Conservation (phyloP, 2,888 invertebrate genomes). For the Volucella zonaria region DNA sequence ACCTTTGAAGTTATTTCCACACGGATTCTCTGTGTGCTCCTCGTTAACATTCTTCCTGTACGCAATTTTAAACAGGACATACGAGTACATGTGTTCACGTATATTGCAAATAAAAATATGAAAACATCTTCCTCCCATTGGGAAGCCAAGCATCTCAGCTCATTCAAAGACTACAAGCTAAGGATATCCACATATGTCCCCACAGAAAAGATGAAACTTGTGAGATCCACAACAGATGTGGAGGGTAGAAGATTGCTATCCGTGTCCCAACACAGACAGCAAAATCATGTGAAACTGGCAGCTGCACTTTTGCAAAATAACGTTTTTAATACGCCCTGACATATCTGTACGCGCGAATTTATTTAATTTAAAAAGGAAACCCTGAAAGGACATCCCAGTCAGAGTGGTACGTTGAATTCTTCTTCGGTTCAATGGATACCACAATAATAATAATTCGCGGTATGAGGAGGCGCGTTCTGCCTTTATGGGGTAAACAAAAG, state of each 20-base stretch:
- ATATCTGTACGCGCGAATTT: conserved; percentile 29
- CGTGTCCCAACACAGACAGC: neutral
- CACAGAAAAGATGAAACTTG: conserved; percentile 12
- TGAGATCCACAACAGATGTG: conserved; percentile 39
- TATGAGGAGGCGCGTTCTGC: conserved; percentile 5
- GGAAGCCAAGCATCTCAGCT: too few relatives aligned
- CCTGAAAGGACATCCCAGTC: conserved; percentile 9
- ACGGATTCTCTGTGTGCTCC: neutral
- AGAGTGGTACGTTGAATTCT: neutral
- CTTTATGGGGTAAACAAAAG: conserved; percentile 34
- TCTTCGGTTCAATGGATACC: neutral
- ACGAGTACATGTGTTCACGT: too few relatives aligned
- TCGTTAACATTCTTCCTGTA: neutral
- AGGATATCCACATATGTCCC: neutral
- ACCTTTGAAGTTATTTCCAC: conserved; percentile 24
- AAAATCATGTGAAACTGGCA: conserved; percentile 27
- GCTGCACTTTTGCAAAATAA: conserved; percentile 41
- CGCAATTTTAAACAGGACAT: neutral
- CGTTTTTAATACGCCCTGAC: conserved; percentile 36
- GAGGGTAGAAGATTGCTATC: conserved; percentile 2
- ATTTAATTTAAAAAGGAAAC: conserved; percentile 21
- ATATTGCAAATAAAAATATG: too few relatives aligned
- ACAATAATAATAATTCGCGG: neutral
- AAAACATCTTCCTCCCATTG: too few relatives aligned
- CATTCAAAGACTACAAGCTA: too few relatives aligned